These are phyloP conservation scores for Synanthedon vespiformis DNA, from an alignment of 2,888 invertebrate genomes.

Conservation along the genomic window DNA sequence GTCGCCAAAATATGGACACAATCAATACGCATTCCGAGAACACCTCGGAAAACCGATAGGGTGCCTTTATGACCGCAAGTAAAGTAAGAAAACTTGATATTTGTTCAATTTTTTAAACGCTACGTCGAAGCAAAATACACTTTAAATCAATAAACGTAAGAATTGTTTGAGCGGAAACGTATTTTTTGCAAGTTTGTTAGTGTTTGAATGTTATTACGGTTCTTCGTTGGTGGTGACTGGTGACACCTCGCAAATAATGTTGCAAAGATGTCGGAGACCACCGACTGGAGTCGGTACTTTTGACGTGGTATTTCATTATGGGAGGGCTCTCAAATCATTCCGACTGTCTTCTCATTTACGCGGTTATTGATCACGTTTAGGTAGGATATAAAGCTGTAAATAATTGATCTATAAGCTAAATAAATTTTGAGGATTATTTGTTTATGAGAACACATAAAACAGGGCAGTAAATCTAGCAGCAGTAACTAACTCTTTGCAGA, in stretches of 20 bases:
- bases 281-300: slow-evolving; percentile 33
- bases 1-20: slow-evolving; percentile 39
- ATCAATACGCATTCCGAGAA: slow-evolving; percentile 44
- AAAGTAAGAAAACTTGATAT: neutral
- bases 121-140: neutral
- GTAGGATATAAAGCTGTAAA: too few relatives aligned
- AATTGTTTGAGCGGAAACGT: neutral
- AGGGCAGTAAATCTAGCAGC: too few relatives aligned
- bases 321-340: neutral
- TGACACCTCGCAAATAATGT: slow-evolving; percentile 49
- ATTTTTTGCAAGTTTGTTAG: neutral
- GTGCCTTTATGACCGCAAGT: slow-evolving; percentile 33
- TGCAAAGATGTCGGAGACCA: slow-evolving; percentile 17
- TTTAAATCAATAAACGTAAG: neutral
- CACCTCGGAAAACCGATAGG: slow-evolving; percentile 54
- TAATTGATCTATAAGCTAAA: too few relatives aligned
- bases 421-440: too few relatives aligned
- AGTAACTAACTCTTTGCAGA: too few relatives aligned
- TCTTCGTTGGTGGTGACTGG: slow-evolving; percentile 29
- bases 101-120: neutral
- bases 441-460: too few relatives aligned
- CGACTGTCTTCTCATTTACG: neutral
- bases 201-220: slow-evolving; percentile 24
- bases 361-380: neutral
- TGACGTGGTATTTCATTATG: slow-evolving; percentile 18